phyloP scores from a whole-genome alignment of 1,140 invertebrate genomes.

The Aphelenchoides besseyi region DNA sequence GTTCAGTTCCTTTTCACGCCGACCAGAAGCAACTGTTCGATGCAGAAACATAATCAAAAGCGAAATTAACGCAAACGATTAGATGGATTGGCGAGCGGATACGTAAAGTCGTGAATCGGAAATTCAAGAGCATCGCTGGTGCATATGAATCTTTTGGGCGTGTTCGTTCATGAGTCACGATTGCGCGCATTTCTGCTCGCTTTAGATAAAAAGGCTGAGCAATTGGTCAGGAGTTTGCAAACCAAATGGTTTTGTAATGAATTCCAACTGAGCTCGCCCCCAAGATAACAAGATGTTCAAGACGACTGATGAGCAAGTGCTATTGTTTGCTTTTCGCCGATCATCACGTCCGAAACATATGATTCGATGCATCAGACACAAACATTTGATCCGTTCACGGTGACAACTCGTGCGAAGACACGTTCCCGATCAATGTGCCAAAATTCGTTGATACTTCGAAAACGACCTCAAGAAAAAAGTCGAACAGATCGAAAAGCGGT shows the following conservation, averaged over 20 bases:
- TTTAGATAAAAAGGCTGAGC: too few species aligned
- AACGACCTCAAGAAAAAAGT: neutral
- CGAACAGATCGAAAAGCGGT: neutral
- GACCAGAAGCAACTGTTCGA: neutral
- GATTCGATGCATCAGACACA: neutral
- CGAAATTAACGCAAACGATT: too few species aligned
- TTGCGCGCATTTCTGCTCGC: too few species aligned
- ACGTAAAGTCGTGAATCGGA: too few species aligned
- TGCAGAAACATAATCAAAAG: neutral
- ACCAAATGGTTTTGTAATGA: too few species aligned
- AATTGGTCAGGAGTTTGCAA: too few species aligned
- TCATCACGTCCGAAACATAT: neutral
- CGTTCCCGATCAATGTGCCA: neutral
- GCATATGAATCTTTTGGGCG: too few species aligned
- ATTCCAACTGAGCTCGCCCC: too few species aligned
- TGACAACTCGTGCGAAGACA: neutral
- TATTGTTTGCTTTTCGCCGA: neutral
- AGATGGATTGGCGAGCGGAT: neutral
- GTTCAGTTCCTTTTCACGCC: neutral
- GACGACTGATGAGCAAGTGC: too few species aligned
- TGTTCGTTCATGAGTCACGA: too few species aligned
- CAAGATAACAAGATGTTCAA: too few species aligned
- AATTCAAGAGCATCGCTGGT: too few species aligned
- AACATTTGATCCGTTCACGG: neutral
- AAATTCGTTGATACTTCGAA: neutral